phyloP scores from a whole-genome alignment of 2,888 invertebrate genomes.

The Meliscaeva auricollis region DNA sequence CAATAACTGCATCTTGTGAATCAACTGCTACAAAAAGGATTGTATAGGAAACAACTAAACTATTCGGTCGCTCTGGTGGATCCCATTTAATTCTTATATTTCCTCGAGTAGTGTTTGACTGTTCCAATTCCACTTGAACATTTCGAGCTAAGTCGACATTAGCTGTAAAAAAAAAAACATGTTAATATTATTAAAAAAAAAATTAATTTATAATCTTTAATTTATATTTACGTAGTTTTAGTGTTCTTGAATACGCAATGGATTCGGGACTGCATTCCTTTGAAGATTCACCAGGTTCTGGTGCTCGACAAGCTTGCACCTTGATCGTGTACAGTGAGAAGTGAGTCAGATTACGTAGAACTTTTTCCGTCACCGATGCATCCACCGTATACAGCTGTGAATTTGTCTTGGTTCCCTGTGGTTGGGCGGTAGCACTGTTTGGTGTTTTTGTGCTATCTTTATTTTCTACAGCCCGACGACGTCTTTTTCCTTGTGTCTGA shows the following conservation, averaged over 20 bases:
- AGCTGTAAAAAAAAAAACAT: constrained; percentile 83
- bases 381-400: constrained; percentile 77
- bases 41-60: constrained; percentile 93
- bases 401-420: constrained; percentile 73
- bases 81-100: constrained; percentile 91
- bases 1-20: constrained; percentile 87
- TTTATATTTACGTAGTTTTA: constrained; percentile 82
- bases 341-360: constrained; percentile 89
- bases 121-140: constrained; percentile 83
- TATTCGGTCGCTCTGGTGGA: constrained; percentile 93
- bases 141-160: constrained; percentile 88
- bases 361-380: constrained; percentile 84
- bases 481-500: constrained; percentile 48
- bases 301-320: constrained; percentile 91
- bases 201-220: background rate
- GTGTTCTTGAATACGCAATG: constrained; percentile 85
- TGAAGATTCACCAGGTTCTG: constrained; percentile 70
- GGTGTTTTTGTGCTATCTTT: constrained; percentile 21
- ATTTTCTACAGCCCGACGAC: constrained; percentile 64
- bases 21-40: constrained; percentile 87
- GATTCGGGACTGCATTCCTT: constrained; percentile 86
- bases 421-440: background rate
- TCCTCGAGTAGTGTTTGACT: constrained; percentile 84
- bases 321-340: constrained; percentile 91
- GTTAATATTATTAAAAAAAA: background rate